Evolutionary conservation across 2,797 vertebrate genomes (phyloP), one percentile per base, ranked within the genome.

Genomic region (Halcyon badia): DNA sequence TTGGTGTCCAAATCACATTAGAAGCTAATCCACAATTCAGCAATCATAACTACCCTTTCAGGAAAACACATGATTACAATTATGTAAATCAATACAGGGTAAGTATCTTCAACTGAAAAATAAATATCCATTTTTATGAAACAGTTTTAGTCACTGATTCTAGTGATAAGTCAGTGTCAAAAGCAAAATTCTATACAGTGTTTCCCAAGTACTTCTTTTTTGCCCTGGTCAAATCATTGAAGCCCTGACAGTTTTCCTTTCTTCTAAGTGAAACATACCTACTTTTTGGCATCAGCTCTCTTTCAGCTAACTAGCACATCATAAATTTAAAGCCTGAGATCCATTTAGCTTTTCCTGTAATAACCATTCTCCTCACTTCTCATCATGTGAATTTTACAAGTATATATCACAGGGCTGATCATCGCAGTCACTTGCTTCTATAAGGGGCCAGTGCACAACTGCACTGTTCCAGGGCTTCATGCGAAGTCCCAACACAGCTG

Each of bases 341-440:
- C 60, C 72, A 85, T 90, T 95, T 96, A 94, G 60, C 80, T 89
- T 71, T 87, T 96, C 66, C 95, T 84, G 31, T 91, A 95, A 94
- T 80, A 93, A 85, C 18, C 1, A 18, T 68, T 86, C 84, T 48
- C 30, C 37, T 61, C 52, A 72, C 16, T 89, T 70, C 76, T 92
- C 65, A 85, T 73, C 91, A 79, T 6, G 14, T 75, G 75, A 87
- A 39, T 77, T 75, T 52, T 81, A 57, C 5, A 9, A 41, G 33
- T 84, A 42, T 71, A n/a, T 70, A 85, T 87, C 79, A 85, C 20
- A 70, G 56, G 9, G 21, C 17, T 89, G 24, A 18, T 35, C 22
- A 46, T 28, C n/a, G 68, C 86, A 80, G 81, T 19, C 66, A 80
- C 35, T 49, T 33, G 6, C 57, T 56, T 70, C 54, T 73, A 2